Percentiles rank a stretch among this genome's conserved stretches.
Conservation (phyloP, 2,888 invertebrate species). For the Agriopis marginaria region DNA sequence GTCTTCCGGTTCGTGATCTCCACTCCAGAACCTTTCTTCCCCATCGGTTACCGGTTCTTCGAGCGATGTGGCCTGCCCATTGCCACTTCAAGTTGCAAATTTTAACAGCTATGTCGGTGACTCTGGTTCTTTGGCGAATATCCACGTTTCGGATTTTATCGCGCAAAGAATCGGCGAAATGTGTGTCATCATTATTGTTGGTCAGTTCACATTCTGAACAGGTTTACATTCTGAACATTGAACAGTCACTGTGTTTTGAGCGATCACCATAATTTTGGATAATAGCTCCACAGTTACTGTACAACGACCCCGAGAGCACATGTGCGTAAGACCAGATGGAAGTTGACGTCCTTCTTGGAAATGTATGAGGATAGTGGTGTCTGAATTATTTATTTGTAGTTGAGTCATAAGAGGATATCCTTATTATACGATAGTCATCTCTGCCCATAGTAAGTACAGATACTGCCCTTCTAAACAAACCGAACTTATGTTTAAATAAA, state of each 20-base stretch:
- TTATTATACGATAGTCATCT: slow-evolving; percentile 1
- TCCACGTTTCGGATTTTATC: too few species aligned
- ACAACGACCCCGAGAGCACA: slow-evolving; percentile 35
- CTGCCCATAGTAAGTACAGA: neutral
- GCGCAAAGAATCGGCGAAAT: too few species aligned
- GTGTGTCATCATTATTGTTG: too few species aligned
- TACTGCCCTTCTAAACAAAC: neutral
- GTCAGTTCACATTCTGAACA: neutral
- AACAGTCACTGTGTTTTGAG: neutral
- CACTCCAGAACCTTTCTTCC: too few species aligned
- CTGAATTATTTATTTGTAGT: slow-evolving; percentile 18
- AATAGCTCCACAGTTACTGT: slow-evolving; percentile 30
- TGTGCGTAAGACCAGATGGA: slow-evolving; percentile 31
- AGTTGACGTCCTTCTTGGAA: slow-evolving; percentile 35
- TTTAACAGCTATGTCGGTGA: too few species aligned
- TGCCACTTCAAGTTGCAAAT: too few species aligned
- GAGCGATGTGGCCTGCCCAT: too few species aligned
- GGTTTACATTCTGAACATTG: neutral
- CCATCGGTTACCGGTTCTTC: too few species aligned
- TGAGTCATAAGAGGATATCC: slow-evolving; percentile 33
- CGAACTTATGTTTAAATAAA: too few species aligned
- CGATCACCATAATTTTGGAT: slow-evolving; percentile 19
- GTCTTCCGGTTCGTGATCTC: too few species aligned
- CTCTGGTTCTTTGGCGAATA: too few species aligned
- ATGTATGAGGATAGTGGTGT: slow-evolving; percentile 23